A percentile compares a stretch with the other conserved stretches of the same genome.
Conservation (phyloP, 2,888 invertebrate species). For the Tipula lateralis region DNA sequence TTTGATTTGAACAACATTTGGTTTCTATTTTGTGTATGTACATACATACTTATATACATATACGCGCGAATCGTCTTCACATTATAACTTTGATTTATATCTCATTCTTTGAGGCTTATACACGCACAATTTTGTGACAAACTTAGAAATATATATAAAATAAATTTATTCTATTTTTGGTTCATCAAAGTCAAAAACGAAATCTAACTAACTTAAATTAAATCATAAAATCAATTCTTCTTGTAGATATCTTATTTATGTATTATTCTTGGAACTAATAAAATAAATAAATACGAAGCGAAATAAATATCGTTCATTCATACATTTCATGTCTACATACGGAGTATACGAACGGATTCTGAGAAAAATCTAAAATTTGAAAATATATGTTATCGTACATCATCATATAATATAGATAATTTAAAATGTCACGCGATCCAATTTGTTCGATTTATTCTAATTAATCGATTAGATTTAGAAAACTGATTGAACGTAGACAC, state of each 20-base stretch:
- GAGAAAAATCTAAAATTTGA: not conserved
- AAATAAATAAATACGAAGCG: not conserved
- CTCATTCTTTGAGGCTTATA: not conserved
- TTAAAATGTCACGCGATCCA: not conserved
- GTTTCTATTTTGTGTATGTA: not conserved
- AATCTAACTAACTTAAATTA: not conserved
- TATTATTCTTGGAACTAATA: not conserved
- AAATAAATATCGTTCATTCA: not conserved
- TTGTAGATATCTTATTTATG: not conserved
- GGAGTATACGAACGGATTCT: not conserved
- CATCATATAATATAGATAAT: not conserved
- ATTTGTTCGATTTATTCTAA: not conserved
- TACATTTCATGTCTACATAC: not conserved
- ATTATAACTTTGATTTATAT: not conserved
- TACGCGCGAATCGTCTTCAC: not conserved
- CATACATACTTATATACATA: not conserved
- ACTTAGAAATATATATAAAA: not conserved
- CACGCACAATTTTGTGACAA: not conserved
- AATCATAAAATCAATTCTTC: conserved; percentile 2
- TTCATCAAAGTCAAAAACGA: not conserved
- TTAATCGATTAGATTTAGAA: not conserved
- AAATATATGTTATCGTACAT: not conserved
- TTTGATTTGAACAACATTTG: conserved; percentile 9
- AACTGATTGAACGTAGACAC: too few relatives aligned
- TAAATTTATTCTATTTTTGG: conserved; percentile 16